phyloP scores from a whole-genome alignment of 2,113 vertebrate species.

The Sisor rabdophorus region DNA sequence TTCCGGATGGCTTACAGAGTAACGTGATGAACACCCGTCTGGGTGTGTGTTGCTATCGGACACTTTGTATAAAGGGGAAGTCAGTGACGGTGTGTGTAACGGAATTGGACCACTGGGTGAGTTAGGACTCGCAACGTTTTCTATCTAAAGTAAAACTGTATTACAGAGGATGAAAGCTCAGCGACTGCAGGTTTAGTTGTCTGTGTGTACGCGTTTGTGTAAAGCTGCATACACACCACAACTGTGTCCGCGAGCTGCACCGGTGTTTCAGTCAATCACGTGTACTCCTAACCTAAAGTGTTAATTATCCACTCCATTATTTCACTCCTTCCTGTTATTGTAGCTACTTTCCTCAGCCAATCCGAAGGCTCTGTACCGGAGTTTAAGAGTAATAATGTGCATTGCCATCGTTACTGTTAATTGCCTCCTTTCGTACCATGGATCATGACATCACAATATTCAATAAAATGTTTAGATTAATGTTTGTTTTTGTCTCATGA shows the following conservation, averaged over 20 bases:
- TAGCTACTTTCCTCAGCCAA: slow-evolving; percentile 2
- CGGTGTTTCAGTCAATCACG: not conserved
- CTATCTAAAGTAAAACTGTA: slow-evolving; percentile 10
- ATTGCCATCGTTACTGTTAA: not conserved
- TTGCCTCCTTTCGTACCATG: not conserved
- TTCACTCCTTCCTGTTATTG: slow-evolving; percentile 8
- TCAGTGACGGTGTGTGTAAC: not conserved
- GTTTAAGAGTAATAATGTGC: not conserved
- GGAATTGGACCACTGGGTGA: not conserved
- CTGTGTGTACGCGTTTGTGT: not conserved
- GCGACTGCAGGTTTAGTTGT: not conserved
- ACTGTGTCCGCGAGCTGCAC: not conserved
- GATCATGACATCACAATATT: not conserved
- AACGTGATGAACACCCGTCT: not conserved
- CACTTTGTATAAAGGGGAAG: not conserved
- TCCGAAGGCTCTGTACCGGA: slow-evolving; percentile 3
- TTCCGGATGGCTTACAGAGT: not conserved
- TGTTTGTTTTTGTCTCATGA: not conserved
- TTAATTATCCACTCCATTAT: slow-evolving; percentile 3
- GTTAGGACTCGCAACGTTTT: not conserved
- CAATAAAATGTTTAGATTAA: slow-evolving; percentile 10
- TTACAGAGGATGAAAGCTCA: not conserved
- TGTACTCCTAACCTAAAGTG: not conserved
- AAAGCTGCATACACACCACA: not conserved
- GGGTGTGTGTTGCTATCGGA: not conserved